phyloP scores from a whole-genome alignment of 2,888 invertebrate species.

The Elmis aenea region DNA sequence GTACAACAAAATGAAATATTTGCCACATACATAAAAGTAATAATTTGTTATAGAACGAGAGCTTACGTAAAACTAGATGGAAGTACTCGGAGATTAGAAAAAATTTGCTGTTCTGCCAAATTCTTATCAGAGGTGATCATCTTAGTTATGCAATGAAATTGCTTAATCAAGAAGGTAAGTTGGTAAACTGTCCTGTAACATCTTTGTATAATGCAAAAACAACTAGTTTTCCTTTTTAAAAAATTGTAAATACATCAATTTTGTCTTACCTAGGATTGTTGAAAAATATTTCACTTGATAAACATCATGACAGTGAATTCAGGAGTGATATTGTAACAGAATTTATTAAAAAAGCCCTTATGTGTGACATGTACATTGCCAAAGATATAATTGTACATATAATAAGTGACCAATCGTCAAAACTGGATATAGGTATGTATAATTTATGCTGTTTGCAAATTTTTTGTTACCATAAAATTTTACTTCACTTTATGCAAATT shows the following conservation, averaged over 20 bases:
- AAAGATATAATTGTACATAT: conserved; percentile 9
- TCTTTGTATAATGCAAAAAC: too few species aligned
- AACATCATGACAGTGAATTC: conserved; percentile 3
- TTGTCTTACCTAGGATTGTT: too few species aligned
- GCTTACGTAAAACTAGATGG: background rate
- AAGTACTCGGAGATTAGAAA: conserved; percentile 7
- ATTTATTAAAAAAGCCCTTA: conserved; percentile 4
- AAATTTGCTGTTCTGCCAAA: conserved; percentile 9
- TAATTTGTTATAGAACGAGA: too few species aligned
- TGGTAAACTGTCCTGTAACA: background rate
- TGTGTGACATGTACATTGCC: conserved; percentile 5
- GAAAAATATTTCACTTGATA: too few species aligned
- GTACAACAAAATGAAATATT: too few species aligned
- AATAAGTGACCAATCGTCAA: conserved; percentile 3
- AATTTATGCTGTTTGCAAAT: background rate
- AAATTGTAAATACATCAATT: too few species aligned
- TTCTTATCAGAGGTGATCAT: conserved; percentile 7
- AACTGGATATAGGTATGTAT: conserved; percentile 9
- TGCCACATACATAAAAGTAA: too few species aligned
- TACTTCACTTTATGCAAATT: background rate
- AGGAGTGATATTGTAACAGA: conserved; percentile 4
- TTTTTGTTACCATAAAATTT: conserved; percentile 1
- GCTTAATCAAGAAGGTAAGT: conserved; percentile 8
- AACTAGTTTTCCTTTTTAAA: too few species aligned
- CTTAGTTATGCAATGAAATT: conserved; percentile 4